These are phyloP conservation scores for Allygus modestus DNA, from an alignment of 2,888 invertebrate genomes.

Conservation along the genomic window DNA sequence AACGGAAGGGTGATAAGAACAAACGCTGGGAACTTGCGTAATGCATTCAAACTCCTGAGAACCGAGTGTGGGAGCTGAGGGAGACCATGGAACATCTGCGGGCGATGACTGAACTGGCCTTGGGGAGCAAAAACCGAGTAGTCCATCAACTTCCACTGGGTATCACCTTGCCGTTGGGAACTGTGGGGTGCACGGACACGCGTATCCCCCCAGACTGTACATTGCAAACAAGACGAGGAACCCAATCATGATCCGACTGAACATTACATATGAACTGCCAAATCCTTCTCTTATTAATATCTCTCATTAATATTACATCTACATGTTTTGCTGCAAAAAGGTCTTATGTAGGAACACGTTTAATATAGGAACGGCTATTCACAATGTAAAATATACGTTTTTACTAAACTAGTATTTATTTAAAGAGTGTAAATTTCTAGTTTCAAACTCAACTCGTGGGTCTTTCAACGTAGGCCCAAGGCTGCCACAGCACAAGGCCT, in stretches of 20 bases:
- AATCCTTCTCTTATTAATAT: no score
- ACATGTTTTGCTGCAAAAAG: no score
- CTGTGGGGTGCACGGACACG: neutral
- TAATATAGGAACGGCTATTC: neutral
- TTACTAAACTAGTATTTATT: no score
- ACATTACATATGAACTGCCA: no score
- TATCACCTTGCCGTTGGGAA: neutral
- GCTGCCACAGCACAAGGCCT: neutral
- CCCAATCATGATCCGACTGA: no score
- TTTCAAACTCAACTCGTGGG: neutral
- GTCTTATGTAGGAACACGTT: no score
- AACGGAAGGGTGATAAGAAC: constrained; percentile 57
- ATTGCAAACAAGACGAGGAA: no score
- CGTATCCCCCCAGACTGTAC: neutral
- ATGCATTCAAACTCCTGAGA: constrained; percentile 51
- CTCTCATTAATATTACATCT: no score
- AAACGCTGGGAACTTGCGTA: constrained; percentile 57
- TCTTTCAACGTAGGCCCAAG: constrained; percentile 17
- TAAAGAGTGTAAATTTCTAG: no score
- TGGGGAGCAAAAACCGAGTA: constrained; percentile 6
- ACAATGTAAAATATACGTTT: no score
- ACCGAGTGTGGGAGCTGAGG: constrained; percentile 47
- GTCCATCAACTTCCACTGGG: constrained; percentile 14
- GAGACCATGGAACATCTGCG: constrained; percentile 28
- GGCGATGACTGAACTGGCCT: constrained; percentile 42